Evolutionary conservation across 1,140 invertebrate species (phyloP), one percentile per base, ranked within the genome.

Genomic region (Riptortus pedestris): DNA sequence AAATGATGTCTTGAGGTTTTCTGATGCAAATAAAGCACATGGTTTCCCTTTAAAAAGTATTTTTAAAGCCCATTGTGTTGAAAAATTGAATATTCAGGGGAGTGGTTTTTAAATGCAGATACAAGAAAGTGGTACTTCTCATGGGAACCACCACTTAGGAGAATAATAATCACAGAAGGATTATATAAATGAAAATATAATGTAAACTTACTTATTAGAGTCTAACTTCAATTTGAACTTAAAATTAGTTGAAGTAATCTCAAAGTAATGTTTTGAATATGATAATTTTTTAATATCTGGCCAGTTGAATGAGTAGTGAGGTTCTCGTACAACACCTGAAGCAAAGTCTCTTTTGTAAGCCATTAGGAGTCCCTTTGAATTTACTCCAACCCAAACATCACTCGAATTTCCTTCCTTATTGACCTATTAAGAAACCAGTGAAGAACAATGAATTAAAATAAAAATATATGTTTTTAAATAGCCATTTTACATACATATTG

Each of bases 151-250:
- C n/a, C n/a, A n/a, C n/a, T n/a, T n/a, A n/a, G n/a, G n/a, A n/a
- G n/a, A n/a, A n/a, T n/a, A n/a, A n/a, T n/a, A n/a, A n/a, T n/a
- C n/a, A n/a, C n/a, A n/a, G n/a, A n/a, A n/a, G n/a, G n/a, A n/a
- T n/a, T n/a, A n/a, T n/a, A n/a, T n/a, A n/a, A n/a, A n/a, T n/a
- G n/a, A n/a, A n/a, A n/a, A n/a, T n/a, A n/a, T n/a, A n/a, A n/a
- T n/a, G n/a, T n/a, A n/a, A n/a, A 74, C 77, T 78, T 73, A 84
- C 81, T 87, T 88, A 71, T 84, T 83, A 65, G 83, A 79, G 67
- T 82, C 79, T 84, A 88, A 85, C 75, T 82, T 81, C 0, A 88
- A 73, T 72, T 87, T 87, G 71, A 85, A 85, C 72, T 87, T 87
- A 9, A 81, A 75, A 71, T 74, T 72, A 70, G 81, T 79, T 1